Percentiles rank a stretch among this genome's conserved stretches.
phyloP scores from a whole-genome alignment of 2,888 invertebrate species.

The Clistopyga incitator region DNA sequence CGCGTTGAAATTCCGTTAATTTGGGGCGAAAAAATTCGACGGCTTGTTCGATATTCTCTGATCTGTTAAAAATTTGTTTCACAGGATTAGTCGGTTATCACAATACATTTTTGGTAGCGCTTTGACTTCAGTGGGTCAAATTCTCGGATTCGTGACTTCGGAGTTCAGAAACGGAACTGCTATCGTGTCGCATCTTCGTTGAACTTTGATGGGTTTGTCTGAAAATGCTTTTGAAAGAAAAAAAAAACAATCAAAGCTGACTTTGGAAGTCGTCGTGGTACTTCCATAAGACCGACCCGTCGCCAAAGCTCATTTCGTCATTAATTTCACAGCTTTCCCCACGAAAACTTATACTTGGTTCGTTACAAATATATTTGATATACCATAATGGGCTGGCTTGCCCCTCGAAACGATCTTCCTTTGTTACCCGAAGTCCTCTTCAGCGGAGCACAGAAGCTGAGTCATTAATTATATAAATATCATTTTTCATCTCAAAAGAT shows the following conservation, averaged over 20 bases:
- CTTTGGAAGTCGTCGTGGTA: neutral
- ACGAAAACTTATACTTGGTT: neutral
- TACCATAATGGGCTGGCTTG: neutral
- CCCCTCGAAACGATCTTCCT: neutral
- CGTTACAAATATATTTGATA: constrained; percentile 10
- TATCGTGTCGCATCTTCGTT: neutral
- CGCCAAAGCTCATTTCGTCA: constrained; percentile 1
- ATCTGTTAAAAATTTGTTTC: neutral
- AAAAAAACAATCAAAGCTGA: neutral
- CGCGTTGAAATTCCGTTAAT: neutral
- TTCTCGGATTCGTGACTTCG: neutral
- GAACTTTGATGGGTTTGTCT: neutral
- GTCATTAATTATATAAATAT: constrained; percentile 27
- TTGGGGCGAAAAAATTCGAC: neutral
- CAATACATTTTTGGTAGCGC: neutral
- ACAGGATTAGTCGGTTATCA: neutral
- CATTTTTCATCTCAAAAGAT: constrained; percentile 9
- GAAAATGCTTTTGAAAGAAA: neutral
- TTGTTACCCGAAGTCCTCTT: neutral
- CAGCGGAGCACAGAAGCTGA: neutral
- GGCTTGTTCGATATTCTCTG: neutral
- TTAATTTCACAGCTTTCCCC: constrained; percentile 27
- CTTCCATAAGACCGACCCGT: neutral
- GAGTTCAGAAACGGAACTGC: neutral
- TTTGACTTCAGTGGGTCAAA: neutral